phyloP scores from a whole-genome alignment of 2,888 invertebrate genomes.

The Acanthosepion pharaonis region DNA sequence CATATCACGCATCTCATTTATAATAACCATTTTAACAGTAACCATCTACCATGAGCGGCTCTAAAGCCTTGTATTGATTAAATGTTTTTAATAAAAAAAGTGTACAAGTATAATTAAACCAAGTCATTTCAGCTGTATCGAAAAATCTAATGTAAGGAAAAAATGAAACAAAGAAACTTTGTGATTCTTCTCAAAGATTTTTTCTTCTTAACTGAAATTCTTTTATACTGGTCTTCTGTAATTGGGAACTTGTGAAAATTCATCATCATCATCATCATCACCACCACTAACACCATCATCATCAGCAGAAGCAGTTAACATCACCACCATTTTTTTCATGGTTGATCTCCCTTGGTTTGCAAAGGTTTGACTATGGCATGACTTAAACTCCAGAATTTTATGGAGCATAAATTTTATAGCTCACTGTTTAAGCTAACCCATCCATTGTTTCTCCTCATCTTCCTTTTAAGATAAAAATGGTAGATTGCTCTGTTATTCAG shows the following conservation, averaged over 20 bases:
- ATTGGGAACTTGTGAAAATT: background rate
- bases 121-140: too few species aligned
- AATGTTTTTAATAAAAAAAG: too few species aligned
- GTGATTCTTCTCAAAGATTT: background rate
- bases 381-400: background rate
- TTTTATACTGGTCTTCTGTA: background rate
- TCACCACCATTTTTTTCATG: background rate
- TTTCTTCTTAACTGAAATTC: background rate
- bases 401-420: slow-evolving; percentile 33
- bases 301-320: background rate
- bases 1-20: too few species aligned
- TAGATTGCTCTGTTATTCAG: background rate
- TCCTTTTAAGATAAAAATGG: background rate
- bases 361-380: background rate
- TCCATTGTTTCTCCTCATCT: background rate
- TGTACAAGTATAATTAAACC: too few species aligned
- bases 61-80: too few species aligned
- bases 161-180: too few species aligned
- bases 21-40: too few species aligned
- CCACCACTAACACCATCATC: background rate
- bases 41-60: too few species aligned
- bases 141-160: too few species aligned
- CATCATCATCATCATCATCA: background rate
- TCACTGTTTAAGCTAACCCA: background rate
- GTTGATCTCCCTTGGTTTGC: background rate